Evolutionary conservation across 2,888 invertebrate species (phyloP), one percentile per base, ranked within the genome.

Genomic region (Helleia helle): DNA sequence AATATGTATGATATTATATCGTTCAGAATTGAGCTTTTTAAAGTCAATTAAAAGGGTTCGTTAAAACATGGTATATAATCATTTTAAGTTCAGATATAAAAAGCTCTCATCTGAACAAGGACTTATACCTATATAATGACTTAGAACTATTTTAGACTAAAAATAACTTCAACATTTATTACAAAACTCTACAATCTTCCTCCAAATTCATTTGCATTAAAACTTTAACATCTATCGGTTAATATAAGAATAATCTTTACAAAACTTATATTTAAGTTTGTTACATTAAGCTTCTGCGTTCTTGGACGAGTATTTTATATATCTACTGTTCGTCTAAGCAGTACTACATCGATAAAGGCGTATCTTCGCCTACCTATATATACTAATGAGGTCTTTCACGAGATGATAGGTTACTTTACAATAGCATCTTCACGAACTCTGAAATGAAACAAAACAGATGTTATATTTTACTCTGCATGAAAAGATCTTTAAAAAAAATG

Each of bases 341-440:
- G 36, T 39, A 17, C 39, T 15, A 46, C 22, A 31, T n/a, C 26
- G 29, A 26, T 30, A 38, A 42, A 12, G 41, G 44, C 41, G 38
- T 36, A 27, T 17, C 41, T 28, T 42, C 38, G 9, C 28, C 49
- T 47, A 46, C 40, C 50, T 62, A 63, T 51, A 62, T 68, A 71
- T 43, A 67, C 70, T 75, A 75, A 57, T 73, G 73, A 77, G 72
- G 71, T 73, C 68, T 65, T 53, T 51, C 49, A 49, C 62, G 46
- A 46, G 54, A 56, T 47, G n/a, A n/a, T n/a, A n/a, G n/a, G n/a
- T n/a, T 48, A 60, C 55, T 49, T 80, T 85, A 88, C 69, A 87
- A 65, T 60, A 88, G 67, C 75, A 88, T 81, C 65, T 87, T 87
- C 50, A 87, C 87, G 59, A 88, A 88, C 61, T 88, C 88, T 88